These are phyloP conservation scores for Kryptopterus vitreolus DNA, from an alignment of 2,797 vertebrate species.

Conservation along the genomic window DNA sequence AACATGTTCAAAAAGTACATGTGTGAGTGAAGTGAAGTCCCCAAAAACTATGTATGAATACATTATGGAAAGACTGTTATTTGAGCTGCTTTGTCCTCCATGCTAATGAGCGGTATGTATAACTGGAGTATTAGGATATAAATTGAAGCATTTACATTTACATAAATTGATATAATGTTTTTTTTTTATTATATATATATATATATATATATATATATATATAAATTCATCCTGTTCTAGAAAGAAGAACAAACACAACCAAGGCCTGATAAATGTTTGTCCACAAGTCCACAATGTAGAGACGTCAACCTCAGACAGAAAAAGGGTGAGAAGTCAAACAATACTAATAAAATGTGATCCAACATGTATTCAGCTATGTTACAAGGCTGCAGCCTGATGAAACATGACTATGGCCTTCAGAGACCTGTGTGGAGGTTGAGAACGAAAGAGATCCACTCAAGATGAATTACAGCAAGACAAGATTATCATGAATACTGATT, in stretches of 20 bases:
- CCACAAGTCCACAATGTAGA: not conserved
- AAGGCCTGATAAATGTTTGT: not conserved
- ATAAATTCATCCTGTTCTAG: not conserved
- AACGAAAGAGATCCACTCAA: not conserved
- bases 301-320: not conserved
- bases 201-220: not conserved
- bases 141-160: not conserved
- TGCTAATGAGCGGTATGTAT: not conserved
- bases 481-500: not conserved
- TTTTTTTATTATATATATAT: no score
- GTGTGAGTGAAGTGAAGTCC: not conserved
- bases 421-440: not conserved
- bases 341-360: not conserved
- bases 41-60: not conserved
- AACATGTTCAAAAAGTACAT: not conserved
- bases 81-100: not conserved
- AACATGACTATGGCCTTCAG: not conserved
- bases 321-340: not conserved
- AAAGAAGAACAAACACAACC: not conserved
- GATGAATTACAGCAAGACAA: not conserved
- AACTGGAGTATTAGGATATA: no score
- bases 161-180: no score
- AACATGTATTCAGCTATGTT: not conserved
- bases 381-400: not conserved
- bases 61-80: not conserved